Conservation (phyloP, 2,888 invertebrate genomes). For the Zygogramma bicolorata region DNA sequence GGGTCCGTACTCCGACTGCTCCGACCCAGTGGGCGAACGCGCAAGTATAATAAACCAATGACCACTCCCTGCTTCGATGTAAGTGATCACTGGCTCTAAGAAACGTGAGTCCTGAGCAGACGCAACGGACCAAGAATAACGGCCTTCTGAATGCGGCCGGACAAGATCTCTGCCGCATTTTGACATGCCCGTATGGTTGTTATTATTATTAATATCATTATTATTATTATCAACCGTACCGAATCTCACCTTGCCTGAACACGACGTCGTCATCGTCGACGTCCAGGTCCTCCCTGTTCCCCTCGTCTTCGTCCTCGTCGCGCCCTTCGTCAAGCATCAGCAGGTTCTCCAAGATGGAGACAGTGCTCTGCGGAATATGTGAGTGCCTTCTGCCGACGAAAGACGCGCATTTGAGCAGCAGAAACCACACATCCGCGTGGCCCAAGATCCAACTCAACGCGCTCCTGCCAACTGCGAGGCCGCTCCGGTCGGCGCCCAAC, state of each 20-base stretch:
- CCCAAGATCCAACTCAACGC: conserved; percentile 73
- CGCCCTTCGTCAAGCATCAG: conserved; percentile 68
- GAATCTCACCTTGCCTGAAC: conserved; percentile 22
- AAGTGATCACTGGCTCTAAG: too few relatives aligned
- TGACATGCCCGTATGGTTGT: too few relatives aligned
- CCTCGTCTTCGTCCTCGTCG: conserved; percentile 50
- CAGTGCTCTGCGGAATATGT: conserved; percentile 55
- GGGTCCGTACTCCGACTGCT: too few relatives aligned
- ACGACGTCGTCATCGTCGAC: conserved; percentile 5
- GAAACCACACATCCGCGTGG: conserved; percentile 73
- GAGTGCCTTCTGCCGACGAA: conserved; percentile 65
- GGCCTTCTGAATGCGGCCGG: too few relatives aligned
- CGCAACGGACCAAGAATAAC: too few relatives aligned
- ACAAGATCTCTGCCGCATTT: too few relatives aligned
- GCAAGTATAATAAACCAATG: too few relatives aligned
- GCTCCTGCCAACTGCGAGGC: conserved; percentile 60
- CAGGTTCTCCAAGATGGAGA: conserved; percentile 77
- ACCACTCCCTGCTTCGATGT: too few relatives aligned
- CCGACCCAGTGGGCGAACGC: too few relatives aligned
- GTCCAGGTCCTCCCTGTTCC: conserved; percentile 35
- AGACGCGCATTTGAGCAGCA: conserved; percentile 74
- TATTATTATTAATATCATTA: too few relatives aligned
- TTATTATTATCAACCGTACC: not conserved
- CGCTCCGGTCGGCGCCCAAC: conserved; percentile 58
- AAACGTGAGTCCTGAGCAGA: too few relatives aligned